Percentiles rank a stretch among this genome's conserved stretches.
These are phyloP conservation scores for Melospiza georgiana DNA, from an alignment of 2,113 vertebrate species.

Conservation along the genomic window DNA sequence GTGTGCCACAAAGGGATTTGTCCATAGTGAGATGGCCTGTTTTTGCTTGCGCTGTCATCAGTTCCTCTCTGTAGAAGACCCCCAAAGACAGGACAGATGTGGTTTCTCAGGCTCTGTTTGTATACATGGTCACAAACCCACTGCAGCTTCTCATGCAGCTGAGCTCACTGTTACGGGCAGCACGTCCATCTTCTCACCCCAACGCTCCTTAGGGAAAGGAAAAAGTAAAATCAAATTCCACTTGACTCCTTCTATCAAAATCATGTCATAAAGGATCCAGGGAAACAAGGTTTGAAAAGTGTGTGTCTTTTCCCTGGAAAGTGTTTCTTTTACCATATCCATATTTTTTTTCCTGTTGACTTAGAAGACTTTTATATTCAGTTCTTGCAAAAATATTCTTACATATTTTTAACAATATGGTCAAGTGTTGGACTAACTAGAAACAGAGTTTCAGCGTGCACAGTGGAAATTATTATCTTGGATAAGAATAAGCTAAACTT, in stretches of 20 bases:
- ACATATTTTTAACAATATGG: neutral
- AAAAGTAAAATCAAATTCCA: neutral
- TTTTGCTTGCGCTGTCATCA: neutral
- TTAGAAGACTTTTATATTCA: neutral
- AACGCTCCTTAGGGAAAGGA: neutral
- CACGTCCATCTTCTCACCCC: fast-evolving
- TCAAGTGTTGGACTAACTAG: neutral
- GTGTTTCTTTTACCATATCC: neutral
- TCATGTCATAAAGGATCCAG: neutral
- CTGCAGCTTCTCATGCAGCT: neutral
- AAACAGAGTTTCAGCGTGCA: neutral
- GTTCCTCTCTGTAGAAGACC: neutral
- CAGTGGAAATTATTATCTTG: neutral
- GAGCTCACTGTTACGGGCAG: neutral
- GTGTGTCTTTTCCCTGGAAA: neutral
- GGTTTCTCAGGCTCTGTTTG: neutral
- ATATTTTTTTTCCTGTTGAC: neutral
- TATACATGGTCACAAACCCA: neutral
- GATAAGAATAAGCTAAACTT: neutral
- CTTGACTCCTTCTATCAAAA: neutral
- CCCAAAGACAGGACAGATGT: neutral
- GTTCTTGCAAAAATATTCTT: neutral
- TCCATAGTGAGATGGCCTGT: neutral
- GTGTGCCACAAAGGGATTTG: neutral
- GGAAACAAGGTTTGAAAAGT: neutral